Base-by-base conservation (phyloP, 2,888 invertebrate species). In the Uropetala carovei region DNA sequence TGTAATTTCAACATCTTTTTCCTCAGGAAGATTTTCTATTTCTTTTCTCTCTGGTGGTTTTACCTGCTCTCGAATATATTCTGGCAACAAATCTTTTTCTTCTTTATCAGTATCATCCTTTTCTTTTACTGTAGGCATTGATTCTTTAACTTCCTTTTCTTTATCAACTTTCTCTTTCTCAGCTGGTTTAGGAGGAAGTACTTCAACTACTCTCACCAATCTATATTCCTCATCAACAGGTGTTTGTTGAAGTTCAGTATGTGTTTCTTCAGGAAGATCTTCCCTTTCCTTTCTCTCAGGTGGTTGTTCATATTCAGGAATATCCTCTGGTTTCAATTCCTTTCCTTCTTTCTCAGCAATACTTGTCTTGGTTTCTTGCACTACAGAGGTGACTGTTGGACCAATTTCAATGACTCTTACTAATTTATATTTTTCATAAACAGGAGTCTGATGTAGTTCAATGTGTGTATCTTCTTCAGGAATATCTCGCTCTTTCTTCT, bases 401-500 rank as follows among this genome's bases (percentile, higher is more conserved):
- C 30, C 43, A 18, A 89, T 68, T 89, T 89, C 89, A 89, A 89
- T n/a, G 43, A 89, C 89, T 68, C 89, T 89, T 5, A 64, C 64
- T 18, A 89, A 11, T 11, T 43, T 60, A 64, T 89, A 64, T n/a
- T 43, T 18, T n/a, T 89, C 89, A 89, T 89, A 64, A 89, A 5
- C 43, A 89, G 64, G 43, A 64, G 27, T 30, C 9, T 64, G 0
- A n/a, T 43, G 8, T 11, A 7, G 43, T 7, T 64, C 64, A n/a
- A 43, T 2, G 1, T 30, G 83, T 16, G 18, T n/a, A 22, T 11
- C 22, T 64, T 64, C 60, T 30, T 64, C 56, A 68, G 27, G 16
- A n/a, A 64, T 43, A 16, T 30, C 89, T 43, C 18, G 3, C 16
- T 64, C 18, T 11, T 43, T 68, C 43, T 43, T 30, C 18, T 10